Conservation (phyloP, 2,888 invertebrate species). For the Lapara coniferarum region DNA sequence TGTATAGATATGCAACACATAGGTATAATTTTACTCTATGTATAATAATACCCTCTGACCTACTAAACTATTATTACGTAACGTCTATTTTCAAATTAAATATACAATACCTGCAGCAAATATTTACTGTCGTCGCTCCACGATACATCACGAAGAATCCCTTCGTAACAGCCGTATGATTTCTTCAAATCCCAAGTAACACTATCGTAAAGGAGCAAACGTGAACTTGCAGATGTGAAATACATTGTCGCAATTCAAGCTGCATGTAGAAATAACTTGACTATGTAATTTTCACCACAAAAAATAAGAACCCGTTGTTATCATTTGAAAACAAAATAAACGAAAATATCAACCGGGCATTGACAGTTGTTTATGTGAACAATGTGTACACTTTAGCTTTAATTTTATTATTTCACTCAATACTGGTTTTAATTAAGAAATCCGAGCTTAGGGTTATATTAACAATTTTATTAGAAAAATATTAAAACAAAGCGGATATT, state of each 20-base stretch:
- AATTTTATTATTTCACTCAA: background rate
- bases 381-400: background rate
- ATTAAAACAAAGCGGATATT: background rate
- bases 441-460: too few species aligned
- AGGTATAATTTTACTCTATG: too few species aligned
- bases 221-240: slow-evolving; percentile 82
- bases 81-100: background rate
- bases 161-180: slow-evolving; percentile 76
- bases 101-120: slow-evolving; percentile 67
- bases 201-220: slow-evolving; percentile 81
- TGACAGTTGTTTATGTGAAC: background rate
- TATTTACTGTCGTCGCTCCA: slow-evolving; percentile 83
- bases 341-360: background rate
- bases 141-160: slow-evolving; percentile 69
- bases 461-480: too few species aligned
- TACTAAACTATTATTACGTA: background rate
- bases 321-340: slow-evolving; percentile 15
- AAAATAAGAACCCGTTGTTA: slow-evolving; percentile 3
- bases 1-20: too few species aligned
- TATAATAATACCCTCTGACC: too few species aligned
- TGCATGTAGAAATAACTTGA: background rate
- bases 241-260: slow-evolving; percentile 66
- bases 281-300: slow-evolving; percentile 3
- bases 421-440: background rate
- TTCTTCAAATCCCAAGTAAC: slow-evolving; percentile 81